A percentile compares a stretch with the other conserved stretches of the same genome.
These are phyloP conservation scores for Poecilus cupreus DNA, from an alignment of 2,888 invertebrate genomes.

Conservation along the genomic window DNA sequence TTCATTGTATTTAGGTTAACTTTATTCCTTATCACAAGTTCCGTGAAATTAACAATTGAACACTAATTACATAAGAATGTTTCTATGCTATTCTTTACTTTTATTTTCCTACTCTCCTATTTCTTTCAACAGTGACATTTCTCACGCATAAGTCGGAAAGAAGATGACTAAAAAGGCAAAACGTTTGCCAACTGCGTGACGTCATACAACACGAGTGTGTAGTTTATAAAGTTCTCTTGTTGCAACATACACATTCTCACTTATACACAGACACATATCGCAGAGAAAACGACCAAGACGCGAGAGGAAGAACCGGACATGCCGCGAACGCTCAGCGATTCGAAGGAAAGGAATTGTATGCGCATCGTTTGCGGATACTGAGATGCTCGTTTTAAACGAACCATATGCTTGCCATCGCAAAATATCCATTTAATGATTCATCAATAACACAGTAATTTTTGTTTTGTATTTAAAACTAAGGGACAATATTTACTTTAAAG, in stretches of 20 bases:
- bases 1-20: slow-evolving; percentile 12
- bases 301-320: slow-evolving; percentile 38
- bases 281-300: neutral
- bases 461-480: no score
- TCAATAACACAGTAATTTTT: no score
- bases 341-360: neutral
- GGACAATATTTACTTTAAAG: no score
- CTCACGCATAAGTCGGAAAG: slow-evolving; percentile 24
- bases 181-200: slow-evolving; percentile 42
- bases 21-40: neutral
- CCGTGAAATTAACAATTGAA: neutral
- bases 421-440: no score
- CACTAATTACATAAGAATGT: neutral
- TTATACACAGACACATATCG: slow-evolving; percentile 4
- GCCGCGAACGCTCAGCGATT: slow-evolving; percentile 16
- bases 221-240: neutral
- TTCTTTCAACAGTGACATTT: neutral
- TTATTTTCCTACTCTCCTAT: no score
- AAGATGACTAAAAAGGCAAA: slow-evolving; percentile 52
- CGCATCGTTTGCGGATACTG: neutral
- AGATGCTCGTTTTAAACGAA: neutral
- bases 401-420: neutral
- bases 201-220: slow-evolving; percentile 28
- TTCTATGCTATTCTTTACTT: neutral
- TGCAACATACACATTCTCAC: neutral